Evolutionary conservation across 2,113 vertebrate species (phyloP), one percentile per base, ranked within the genome.

Genomic region (Origma solitaria): DNA sequence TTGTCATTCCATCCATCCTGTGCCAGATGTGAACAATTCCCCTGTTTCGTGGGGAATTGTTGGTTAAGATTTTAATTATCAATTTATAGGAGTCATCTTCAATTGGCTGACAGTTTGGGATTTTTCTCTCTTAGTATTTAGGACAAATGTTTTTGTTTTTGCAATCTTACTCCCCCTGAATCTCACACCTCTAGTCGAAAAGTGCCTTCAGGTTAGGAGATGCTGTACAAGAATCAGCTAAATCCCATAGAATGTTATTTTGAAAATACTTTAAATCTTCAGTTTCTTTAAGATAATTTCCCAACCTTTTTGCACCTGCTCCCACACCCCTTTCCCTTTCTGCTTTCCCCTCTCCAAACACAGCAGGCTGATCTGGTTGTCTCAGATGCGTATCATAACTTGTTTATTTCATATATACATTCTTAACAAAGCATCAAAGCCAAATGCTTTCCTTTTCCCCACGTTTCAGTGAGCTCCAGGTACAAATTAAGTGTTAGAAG

Each of bases 361-460:
- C 90, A 92, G 9, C 51, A 88, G 38, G 50, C 68, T 88, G 17
- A 10, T 56, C 49, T 92, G 10, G 18, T 53, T 25, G 13, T 71
- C 68, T 88, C 82, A 22, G 79, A 56, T 83, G 93, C 1, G 3
- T 47, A 88, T 66, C 58, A 62, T 56, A 78, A 49, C 12, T 31
- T 56, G 79, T 97, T 97, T 96, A 96, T 96, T 97, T 94, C 11
- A 7, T 95, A 96, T 93, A 51, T 93, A 96, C 93, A 93, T 57
- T 86, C 83, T 87, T 58, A 92, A 95, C 96, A 93, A 88, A 95
- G 72, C 72, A 90, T 95, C 96, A 92, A 83, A 90, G 61, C 72
- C 88, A 90, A 90, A 81, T 28, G 44, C 25, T 96, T 72, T 82
- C 6, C 0, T 75, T 80, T 2, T 23, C 72, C 64, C 64, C 85